A percentile compares a stretch with the other conserved stretches of the same genome.
Conservation (phyloP, 2,797 vertebrate genomes). For the Microcaecilia unicolor region DNA sequence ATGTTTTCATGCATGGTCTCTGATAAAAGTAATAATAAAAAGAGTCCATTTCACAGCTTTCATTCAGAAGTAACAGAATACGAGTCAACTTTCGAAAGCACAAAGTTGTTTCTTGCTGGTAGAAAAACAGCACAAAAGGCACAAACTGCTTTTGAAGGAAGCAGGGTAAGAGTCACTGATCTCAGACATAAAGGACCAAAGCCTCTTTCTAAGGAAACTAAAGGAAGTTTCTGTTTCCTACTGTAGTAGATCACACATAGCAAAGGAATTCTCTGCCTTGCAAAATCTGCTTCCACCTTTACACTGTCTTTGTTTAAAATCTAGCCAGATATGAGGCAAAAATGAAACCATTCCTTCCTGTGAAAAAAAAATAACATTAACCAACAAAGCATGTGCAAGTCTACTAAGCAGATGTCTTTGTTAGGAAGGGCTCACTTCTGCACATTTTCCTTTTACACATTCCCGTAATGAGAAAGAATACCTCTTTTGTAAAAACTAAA, state of each 20-base stretch:
- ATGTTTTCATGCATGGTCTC: not conserved
- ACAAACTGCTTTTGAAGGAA: slow-evolving; percentile 32
- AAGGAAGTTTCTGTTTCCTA: slow-evolving; percentile 60
- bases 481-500: too few species aligned
- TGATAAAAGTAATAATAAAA: slow-evolving; percentile 9
- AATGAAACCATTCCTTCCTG: slow-evolving; percentile 14
- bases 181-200: slow-evolving; percentile 20
- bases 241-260: slow-evolving; percentile 47
- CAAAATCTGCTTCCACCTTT: slow-evolving; percentile 14
- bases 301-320: not conserved
- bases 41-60: slow-evolving; percentile 32
- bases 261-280: slow-evolving; percentile 19
- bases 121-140: slow-evolving; percentile 34
- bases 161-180: slow-evolving; percentile 15
- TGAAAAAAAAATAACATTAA: slow-evolving; percentile 4
- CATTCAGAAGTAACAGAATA: slow-evolving; percentile 4
- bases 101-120: slow-evolving; percentile 22
- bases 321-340: not conserved
- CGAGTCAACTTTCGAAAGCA: slow-evolving; percentile 22
- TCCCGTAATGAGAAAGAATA: too few species aligned
- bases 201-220: slow-evolving; percentile 32
- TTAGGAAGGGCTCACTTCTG: too few species aligned
- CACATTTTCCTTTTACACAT: too few species aligned
- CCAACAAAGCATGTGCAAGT: not conserved
- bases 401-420: not conserved